Evolutionary conservation across 2,113 vertebrate species (phyloP).

Genomic region (Lampris megalopsis): DNA sequence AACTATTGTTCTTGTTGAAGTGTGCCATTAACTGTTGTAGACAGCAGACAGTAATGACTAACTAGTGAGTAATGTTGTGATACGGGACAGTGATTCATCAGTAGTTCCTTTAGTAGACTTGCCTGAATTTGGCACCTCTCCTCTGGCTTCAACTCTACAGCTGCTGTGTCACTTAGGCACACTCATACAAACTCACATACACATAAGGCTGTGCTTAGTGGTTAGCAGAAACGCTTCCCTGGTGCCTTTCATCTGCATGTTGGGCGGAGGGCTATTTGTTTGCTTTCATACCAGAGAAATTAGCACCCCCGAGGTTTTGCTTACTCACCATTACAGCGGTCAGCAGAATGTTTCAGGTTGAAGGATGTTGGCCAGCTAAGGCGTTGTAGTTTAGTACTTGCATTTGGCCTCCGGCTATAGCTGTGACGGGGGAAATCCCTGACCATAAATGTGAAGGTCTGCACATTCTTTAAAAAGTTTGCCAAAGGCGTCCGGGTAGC

Average conservation of each 20-base stretch:
- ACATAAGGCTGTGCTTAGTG: conserved; percentile 55
- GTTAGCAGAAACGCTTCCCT: conserved; percentile 37
- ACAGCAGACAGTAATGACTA: conserved; percentile 25
- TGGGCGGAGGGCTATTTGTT: conserved; percentile 50
- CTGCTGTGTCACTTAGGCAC: conserved; percentile 39
- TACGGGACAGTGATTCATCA: conserved; percentile 50
- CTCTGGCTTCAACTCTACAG: conserved; percentile 33
- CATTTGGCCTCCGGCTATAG: conserved; percentile 40
- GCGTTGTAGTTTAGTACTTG: conserved; percentile 48
- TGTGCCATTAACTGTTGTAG: conserved; percentile 17
- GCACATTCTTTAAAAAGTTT: conserved; percentile 41
- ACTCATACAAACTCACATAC: conserved; percentile 32
- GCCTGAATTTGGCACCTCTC: conserved; percentile 50
- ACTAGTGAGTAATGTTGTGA: conserved; percentile 39
- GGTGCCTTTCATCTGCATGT: conserved; percentile 65
- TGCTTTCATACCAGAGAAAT: conserved; percentile 65
- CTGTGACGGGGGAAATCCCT: conserved; percentile 52
- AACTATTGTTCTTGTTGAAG: conserved; percentile 21
- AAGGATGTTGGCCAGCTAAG: conserved; percentile 56
- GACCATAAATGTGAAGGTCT: conserved; percentile 36
- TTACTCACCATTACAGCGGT: conserved; percentile 63
- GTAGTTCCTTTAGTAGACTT: conserved; percentile 30
- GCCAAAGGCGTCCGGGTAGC: too few species aligned
- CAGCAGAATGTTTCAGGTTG: conserved; percentile 46
- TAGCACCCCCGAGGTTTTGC: conserved; percentile 52